Percentiles rank a stretch among this genome's conserved stretches.
Evolutionary conservation across 2,113 vertebrate genomes (phyloP).

Genomic region (Pelvicachromis taeniatus): DNA sequence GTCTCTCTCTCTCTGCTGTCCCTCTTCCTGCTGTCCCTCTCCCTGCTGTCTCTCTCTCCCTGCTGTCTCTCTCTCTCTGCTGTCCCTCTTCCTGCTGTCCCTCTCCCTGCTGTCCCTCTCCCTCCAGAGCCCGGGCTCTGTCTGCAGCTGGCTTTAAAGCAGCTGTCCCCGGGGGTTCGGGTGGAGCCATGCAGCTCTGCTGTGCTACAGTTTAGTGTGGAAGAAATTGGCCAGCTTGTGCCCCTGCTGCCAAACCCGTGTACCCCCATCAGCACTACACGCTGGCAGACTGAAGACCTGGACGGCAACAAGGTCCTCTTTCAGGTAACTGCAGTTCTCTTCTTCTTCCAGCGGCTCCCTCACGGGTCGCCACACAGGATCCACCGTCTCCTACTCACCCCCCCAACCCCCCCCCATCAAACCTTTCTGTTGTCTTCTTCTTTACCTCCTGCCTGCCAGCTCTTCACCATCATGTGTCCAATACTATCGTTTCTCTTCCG

Average conservation of each 20-base stretch:
- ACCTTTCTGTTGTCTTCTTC: not conserved
- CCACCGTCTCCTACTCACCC: not conserved
- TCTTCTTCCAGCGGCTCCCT: not conserved
- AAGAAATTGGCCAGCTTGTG: slow-evolving; percentile 88
- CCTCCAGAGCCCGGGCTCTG: slow-evolving; percentile 41
- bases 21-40: no score
- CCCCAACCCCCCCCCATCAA: no score
- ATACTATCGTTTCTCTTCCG: not conserved
- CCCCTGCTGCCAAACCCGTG: slow-evolving; percentile 91
- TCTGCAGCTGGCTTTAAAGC: slow-evolving; percentile 87
- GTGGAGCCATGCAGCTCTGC: slow-evolving; percentile 78
- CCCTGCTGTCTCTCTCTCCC: no score
- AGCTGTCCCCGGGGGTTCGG: slow-evolving; percentile 77
- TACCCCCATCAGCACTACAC: slow-evolving; percentile 83
- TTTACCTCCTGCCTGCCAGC: not conserved
- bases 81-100: no score
- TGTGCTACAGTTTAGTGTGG: slow-evolving; percentile 86
- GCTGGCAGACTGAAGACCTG: slow-evolving; percentile 94
- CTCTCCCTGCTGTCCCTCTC: not conserved
- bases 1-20: no score
- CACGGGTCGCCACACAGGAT: not conserved
- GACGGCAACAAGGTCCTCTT: slow-evolving; percentile 91
- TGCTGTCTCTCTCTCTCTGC: no score
- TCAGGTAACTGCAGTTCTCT: slow-evolving; percentile 72
- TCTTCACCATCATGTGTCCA: not conserved